These are phyloP conservation scores for Caenorhabditis panamensis DNA, from an alignment of 2,888 invertebrate genomes.

Conservation along the genomic window DNA sequence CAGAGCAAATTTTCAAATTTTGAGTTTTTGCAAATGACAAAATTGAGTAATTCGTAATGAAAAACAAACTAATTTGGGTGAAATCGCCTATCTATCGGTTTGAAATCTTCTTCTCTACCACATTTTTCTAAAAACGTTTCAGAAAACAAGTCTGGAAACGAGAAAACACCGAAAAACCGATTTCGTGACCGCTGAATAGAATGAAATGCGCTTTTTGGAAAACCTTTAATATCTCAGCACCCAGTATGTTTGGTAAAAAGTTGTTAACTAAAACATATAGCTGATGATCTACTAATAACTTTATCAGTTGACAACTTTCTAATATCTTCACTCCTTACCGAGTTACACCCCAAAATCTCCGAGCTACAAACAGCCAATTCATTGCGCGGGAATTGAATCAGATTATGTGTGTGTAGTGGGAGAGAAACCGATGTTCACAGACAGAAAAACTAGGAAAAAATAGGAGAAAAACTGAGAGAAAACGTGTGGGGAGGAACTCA, in stretches of 20 bases:
- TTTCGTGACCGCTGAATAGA: background rate
- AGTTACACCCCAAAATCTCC: background rate
- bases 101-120: too few relatives aligned
- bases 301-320: constrained; percentile 8
- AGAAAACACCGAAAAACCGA: too few relatives aligned
- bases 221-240: background rate
- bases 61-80: too few relatives aligned
- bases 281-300: background rate
- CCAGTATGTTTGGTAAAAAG: background rate
- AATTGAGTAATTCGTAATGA: too few relatives aligned
- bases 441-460: background rate
- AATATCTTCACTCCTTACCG: background rate
- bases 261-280: background rate
- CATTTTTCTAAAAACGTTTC: too few relatives aligned
- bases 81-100: too few relatives aligned
- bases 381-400: background rate
- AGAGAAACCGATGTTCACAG: background rate
- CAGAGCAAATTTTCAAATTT: too few relatives aligned
- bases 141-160: too few relatives aligned
- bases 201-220: background rate
- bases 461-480: too few relatives aligned
- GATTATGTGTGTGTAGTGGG: too few relatives aligned
- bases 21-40: too few relatives aligned
- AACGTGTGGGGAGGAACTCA: background rate
- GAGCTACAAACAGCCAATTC: background rate